A percentile compares a stretch with the other conserved stretches of the same genome.
These are phyloP conservation scores for Crotalus viridis DNA, from an alignment of 2,113 vertebrate genomes.

Conservation along the genomic window DNA sequence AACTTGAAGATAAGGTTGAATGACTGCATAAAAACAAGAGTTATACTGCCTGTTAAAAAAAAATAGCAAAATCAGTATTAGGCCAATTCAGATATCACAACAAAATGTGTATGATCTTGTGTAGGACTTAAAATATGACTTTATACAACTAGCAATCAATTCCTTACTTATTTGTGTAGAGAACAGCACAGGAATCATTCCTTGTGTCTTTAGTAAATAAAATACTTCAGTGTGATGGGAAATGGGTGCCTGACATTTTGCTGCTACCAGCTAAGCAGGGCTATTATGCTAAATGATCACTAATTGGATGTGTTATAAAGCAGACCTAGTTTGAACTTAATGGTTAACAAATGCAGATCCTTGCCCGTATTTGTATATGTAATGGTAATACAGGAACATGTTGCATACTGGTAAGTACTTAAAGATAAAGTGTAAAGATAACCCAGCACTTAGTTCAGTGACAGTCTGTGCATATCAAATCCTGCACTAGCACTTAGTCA, in stretches of 20 bases:
- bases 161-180: neutral
- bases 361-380: neutral
- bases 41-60: neutral
- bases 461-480: neutral
- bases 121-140: neutral
- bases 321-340: neutral
- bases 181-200: neutral
- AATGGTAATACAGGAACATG: neutral
- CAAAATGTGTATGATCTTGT: neutral
- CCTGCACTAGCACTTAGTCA: neutral
- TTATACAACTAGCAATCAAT: neutral
- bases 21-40: neutral
- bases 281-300: neutral
- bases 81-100: neutral
- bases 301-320: neutral
- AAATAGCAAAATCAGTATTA: neutral
- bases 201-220: neutral
- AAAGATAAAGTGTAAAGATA: neutral
- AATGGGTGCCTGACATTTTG: neutral
- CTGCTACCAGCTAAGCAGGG: neutral
- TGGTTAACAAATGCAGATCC: neutral
- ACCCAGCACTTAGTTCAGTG: neutral
- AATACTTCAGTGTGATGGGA: neutral
- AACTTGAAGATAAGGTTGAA: conserved; percentile 36
- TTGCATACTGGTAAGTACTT: neutral